Evolutionary conservation across 2,797 vertebrate genomes (phyloP), one percentile per base, ranked within the genome.

Genomic region (Poeciliopsis infans): DNA sequence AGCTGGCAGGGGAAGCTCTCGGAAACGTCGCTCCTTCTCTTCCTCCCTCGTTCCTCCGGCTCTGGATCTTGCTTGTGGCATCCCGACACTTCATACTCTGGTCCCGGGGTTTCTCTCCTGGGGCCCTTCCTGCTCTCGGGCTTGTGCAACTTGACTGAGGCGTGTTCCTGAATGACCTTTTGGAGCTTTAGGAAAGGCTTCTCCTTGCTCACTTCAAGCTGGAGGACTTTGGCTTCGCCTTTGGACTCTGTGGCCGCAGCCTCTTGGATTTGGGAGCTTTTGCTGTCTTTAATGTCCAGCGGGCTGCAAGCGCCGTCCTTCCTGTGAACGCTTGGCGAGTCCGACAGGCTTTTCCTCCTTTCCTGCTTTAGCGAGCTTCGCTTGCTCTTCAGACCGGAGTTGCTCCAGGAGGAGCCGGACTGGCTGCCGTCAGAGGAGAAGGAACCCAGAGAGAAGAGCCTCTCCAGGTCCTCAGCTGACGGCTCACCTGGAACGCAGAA

Each of bases 1-100:
- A 91, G 91, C 89, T 94, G 96, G 28, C 89, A 88, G 51, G 82
- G 57, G 86, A 95, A 86, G 85, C 94, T 95, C 53, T 97, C 96
- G 69, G 92, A 91, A 15, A 90, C 85, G 5, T 96, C 96, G 18
- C 89, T 91, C 93, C 93, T 96, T 18, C 90, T 88, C 84, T 79
- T 93, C 81, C 80, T 91, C 84, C 80, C 96, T 94, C 91, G 92
- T 81, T 94, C 91, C 89, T 95, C 96, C 86, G 87, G 93, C 85
- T 91, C 96, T 69, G 82, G 93, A 85, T 78, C 96, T 23, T 93
- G 90, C 76, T 84, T 83, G 33, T 88, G 82, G 12, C 85, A 55
- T 2, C 77, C 16, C 2, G 90, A 92, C 2, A n/a, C 94, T 80
- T 93, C 89, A 0, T 71, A 76, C 0, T 91, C 87, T 0, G 81